Evolutionary conservation across 2,113 vertebrate species (phyloP).

Genomic region (human (Homo sapiens)): GRCh38 chr1:184708501-184709000

Average conservation of each 20-base stretch:
- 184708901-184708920: background rate
- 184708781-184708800: background rate
- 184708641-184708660: background rate
- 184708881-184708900: background rate
- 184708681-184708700: background rate
- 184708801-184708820: background rate
- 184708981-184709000: background rate
- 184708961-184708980: background rate
- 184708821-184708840: background rate
- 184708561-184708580: background rate
- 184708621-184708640: background rate
- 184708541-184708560: background rate
- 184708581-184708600: background rate
- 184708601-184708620: background rate
- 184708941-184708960: background rate
- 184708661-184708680: background rate
- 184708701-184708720: slow-evolving; percentile 14
- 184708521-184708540: slow-evolving; percentile 2
- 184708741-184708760: background rate
- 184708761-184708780: background rate
- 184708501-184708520: background rate
- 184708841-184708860: background rate
- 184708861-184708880: background rate
- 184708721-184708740: slow-evolving; percentile 24
- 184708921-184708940: background rate